Conservation (phyloP, 2,797 vertebrate genomes). For the Muscicapa striata region DNA sequence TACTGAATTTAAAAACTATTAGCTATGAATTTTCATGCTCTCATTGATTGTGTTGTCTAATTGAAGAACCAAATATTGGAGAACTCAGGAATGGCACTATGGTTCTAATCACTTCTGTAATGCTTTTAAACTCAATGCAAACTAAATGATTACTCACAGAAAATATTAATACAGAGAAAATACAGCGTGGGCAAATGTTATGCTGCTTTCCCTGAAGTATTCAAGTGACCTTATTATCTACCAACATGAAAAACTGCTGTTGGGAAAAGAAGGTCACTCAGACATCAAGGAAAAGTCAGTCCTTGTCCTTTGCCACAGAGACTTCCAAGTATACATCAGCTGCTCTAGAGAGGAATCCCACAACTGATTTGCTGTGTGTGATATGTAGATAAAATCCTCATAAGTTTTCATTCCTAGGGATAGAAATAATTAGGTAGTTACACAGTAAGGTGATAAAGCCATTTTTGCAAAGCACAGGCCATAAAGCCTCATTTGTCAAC, state of each 20-base stretch:
- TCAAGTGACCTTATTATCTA: constrained; percentile 32
- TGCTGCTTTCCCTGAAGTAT: not conserved
- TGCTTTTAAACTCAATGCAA: not conserved
- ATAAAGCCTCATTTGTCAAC: not conserved
- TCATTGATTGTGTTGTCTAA: not conserved
- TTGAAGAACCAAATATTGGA: not conserved
- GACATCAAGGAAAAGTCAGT: not conserved
- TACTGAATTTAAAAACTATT: not conserved
- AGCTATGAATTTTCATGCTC: not conserved
- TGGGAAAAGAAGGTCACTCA: constrained; percentile 30
- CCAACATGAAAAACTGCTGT: not conserved
- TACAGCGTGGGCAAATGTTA: not conserved
- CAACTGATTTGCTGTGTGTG: not conserved
- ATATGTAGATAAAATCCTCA: not conserved
- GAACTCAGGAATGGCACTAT: not conserved
- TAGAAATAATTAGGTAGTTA: not conserved
- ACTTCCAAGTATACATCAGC: not conserved
- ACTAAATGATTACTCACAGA: not conserved
- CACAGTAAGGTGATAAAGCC: not conserved
- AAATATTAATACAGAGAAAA: not conserved
- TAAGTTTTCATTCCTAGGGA: not conserved
- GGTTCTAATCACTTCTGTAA: not conserved
- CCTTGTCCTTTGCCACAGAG: not conserved
- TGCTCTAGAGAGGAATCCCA: not conserved
- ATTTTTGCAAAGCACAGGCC: not conserved